Conservation (phyloP, 1,140 invertebrate species). For the Saccostrea cuccullata region DNA sequence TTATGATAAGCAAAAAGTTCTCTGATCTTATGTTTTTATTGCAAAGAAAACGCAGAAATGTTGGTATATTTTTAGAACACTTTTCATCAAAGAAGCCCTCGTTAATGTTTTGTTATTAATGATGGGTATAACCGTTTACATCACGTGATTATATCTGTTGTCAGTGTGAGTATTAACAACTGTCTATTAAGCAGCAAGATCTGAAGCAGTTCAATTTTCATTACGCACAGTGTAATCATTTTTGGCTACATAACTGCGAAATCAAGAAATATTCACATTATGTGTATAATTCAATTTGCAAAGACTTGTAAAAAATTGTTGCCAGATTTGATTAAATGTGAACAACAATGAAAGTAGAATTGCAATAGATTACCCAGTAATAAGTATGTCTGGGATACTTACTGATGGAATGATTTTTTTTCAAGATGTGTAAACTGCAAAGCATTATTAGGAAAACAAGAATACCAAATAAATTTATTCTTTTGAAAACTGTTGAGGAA, state of each 20-base stretch:
- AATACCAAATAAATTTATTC: background rate
- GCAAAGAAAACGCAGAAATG: background rate
- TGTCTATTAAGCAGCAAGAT: background rate
- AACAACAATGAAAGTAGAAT: background rate
- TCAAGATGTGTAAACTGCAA: background rate
- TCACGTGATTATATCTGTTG: background rate
- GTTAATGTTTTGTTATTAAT: background rate
- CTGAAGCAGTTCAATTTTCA: constrained; percentile 13
- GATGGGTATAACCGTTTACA: background rate
- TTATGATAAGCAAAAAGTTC: background rate
- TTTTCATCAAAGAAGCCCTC: background rate
- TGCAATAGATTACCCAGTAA: background rate
- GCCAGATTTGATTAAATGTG: background rate
- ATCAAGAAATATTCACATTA: background rate
- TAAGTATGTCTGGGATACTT: background rate
- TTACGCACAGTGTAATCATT: background rate
- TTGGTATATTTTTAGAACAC: background rate
- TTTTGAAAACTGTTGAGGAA: too few species aligned
- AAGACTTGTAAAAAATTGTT: background rate
- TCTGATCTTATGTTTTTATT: background rate
- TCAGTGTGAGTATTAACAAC: background rate
- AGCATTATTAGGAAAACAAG: background rate
- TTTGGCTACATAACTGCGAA: background rate
- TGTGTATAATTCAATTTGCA: background rate
- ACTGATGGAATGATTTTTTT: background rate